A percentile compares a stretch with the other conserved stretches of the same genome.
These are phyloP conservation scores for Agonopterix arenella DNA, from an alignment of 2,888 invertebrate species.

Conservation along the genomic window DNA sequence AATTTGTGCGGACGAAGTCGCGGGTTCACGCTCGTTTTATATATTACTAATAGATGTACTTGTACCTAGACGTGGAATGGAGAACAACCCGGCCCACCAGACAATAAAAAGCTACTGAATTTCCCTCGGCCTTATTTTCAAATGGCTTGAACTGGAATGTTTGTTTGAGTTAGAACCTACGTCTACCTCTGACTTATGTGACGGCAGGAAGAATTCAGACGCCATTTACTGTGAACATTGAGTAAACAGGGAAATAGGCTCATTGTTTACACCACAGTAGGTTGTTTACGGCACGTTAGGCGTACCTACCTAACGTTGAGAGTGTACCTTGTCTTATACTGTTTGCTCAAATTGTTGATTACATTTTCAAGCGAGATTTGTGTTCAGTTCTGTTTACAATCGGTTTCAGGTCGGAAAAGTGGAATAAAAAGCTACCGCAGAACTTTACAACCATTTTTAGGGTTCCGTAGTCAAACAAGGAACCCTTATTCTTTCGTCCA, in stretches of 20 bases:
- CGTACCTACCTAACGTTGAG: too few relatives aligned
- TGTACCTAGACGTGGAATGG: background rate
- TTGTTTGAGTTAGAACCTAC: slow-evolving; percentile 46
- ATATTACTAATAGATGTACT: background rate
- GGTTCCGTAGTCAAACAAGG: too few relatives aligned
- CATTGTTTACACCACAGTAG: slow-evolving; percentile 2
- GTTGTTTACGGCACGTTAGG: slow-evolving; percentile 9
- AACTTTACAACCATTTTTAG: too few relatives aligned
- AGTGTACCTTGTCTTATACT: too few relatives aligned
- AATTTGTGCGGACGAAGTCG: too few relatives aligned
- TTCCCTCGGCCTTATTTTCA: slow-evolving; percentile 43
- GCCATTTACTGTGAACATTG: slow-evolving; percentile 13
- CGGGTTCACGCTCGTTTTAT: too few relatives aligned
- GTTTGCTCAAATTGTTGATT: too few relatives aligned
- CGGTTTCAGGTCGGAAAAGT: too few relatives aligned
- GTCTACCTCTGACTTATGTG: slow-evolving; percentile 33
- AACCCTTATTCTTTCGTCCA: too few relatives aligned
- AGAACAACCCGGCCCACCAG: slow-evolving; percentile 18
- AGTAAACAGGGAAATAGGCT: slow-evolving; percentile 13
- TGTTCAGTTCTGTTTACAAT: too few relatives aligned
- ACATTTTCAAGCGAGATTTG: too few relatives aligned
- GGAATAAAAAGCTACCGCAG: too few relatives aligned
- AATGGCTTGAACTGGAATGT: slow-evolving; percentile 47
- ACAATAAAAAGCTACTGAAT: slow-evolving; percentile 49
- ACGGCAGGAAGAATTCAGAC: slow-evolving; percentile 13